These are phyloP conservation scores for Halichoeres trimaculatus DNA, from an alignment of 2,113 vertebrate species.

Conservation along the genomic window DNA sequence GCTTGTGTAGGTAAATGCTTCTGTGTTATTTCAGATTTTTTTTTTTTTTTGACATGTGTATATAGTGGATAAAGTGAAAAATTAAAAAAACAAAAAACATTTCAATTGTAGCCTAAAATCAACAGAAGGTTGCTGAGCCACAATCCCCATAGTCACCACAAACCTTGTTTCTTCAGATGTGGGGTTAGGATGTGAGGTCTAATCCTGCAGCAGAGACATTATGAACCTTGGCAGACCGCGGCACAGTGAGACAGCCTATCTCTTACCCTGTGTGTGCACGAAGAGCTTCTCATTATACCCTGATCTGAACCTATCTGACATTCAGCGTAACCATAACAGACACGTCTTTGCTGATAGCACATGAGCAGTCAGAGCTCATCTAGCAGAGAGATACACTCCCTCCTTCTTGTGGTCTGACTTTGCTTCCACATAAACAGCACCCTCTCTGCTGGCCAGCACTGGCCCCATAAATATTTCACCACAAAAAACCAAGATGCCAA, in stretches of 20 bases:
- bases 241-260: conserved; percentile 66
- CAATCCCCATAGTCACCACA: background rate
- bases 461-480: conserved; percentile 75
- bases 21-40: background rate
- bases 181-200: conserved; percentile 34
- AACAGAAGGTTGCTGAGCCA: background rate
- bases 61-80: background rate
- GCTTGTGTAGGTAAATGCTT: background rate
- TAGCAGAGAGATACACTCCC: conserved; percentile 54
- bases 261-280: conserved; percentile 60
- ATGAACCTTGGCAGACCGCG: conserved; percentile 52
- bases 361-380: conserved; percentile 65
- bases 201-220: conserved; percentile 44
- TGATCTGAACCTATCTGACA: conserved; percentile 74
- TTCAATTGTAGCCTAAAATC: background rate
- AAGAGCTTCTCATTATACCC: conserved; percentile 42
- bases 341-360: conserved; percentile 66
- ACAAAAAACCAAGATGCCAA: conserved; percentile 60
- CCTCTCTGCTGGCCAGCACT: conserved; percentile 34
- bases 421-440: conserved; percentile 61
- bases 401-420: conserved; percentile 68
- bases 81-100: background rate
- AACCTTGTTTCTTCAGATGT: conserved; percentile 12
- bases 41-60: background rate
- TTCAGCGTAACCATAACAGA: conserved; percentile 73